phyloP scores from a whole-genome alignment of 2,888 invertebrate species.

The Drosophila macrospina region DNA sequence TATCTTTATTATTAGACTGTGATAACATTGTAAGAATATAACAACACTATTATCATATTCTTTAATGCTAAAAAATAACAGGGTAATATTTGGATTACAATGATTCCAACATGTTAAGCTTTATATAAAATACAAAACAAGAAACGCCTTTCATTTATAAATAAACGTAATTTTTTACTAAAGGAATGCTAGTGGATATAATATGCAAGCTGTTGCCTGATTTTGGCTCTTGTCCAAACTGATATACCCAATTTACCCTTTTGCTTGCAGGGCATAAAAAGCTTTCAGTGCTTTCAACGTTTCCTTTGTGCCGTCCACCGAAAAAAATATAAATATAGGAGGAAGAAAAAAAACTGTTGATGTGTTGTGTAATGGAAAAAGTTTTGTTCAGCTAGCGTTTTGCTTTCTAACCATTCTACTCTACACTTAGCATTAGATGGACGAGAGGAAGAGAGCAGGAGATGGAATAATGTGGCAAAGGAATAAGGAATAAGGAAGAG shows the following conservation, averaged over 20 bases:
- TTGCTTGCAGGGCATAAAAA: slow-evolving; percentile 65
- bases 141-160: no score
- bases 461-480: not conserved
- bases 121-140: not conserved
- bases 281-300: slow-evolving; percentile 75
- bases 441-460: not conserved
- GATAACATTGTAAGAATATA: slow-evolving; percentile 4
- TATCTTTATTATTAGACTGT: slow-evolving; percentile 9
- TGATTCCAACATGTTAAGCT: not conserved
- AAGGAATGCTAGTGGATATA: not conserved
- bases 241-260: slow-evolving; percentile 52
- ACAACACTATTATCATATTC: not conserved
- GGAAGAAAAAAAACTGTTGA: slow-evolving; percentile 64
- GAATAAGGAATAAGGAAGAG: not conserved
- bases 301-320: slow-evolving; percentile 70
- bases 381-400: slow-evolving; percentile 77
- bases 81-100: not conserved
- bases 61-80: not conserved
- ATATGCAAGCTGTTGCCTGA: not conserved
- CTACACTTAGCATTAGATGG: slow-evolving; percentile 65
- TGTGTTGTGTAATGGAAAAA: slow-evolving; percentile 79
- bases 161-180: no score
- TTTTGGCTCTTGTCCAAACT: slow-evolving; percentile 17
- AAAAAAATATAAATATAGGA: slow-evolving; percentile 56
- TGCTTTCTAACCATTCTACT: slow-evolving; percentile 73